Evolutionary conservation across 2,888 invertebrate species (phyloP).

Genomic region (Cremastobaeus sp.): DNA sequence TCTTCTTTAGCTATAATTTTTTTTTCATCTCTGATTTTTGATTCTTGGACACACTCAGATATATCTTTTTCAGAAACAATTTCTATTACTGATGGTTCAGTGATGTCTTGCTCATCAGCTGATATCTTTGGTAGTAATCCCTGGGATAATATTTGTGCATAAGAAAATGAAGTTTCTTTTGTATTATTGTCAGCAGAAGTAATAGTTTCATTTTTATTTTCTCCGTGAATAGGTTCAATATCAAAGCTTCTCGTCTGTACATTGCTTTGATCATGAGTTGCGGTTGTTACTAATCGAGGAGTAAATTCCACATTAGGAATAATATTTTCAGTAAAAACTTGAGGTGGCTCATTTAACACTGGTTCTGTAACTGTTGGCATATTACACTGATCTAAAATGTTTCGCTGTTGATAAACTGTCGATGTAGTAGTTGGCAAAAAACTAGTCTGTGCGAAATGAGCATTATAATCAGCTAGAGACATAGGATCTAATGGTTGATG

Average conservation of each 20-base stretch:
- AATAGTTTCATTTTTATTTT: conserved; percentile 6
- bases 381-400: conserved; percentile 55
- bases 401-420: conserved; percentile 63
- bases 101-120: not conserved
- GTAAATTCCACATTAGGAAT: conserved; percentile 16
- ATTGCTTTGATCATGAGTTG: conserved; percentile 2
- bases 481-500: conserved; percentile 67
- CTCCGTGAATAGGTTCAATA: conserved; percentile 1
- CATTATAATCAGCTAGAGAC: conserved; percentile 65
- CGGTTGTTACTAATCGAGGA: conserved; percentile 13
- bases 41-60: not conserved
- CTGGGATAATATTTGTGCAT: conserved; percentile 85
- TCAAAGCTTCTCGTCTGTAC: conserved; percentile 10
- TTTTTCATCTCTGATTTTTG: not conserved
- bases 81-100: not conserved
- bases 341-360: conserved; percentile 22
- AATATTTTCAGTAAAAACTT: conserved; percentile 25
- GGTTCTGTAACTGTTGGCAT: conserved; percentile 27
- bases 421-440: conserved; percentile 66
- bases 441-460: conserved; percentile 67
- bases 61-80: not conserved
- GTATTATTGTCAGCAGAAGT: conserved; percentile 50
- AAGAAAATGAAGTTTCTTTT: conserved; percentile 79
- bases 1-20: not conserved
- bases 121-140: conserved; percentile 79